Conservation (phyloP, 2,113 vertebrate species). For the Pygoscelis adeliae region DNA sequence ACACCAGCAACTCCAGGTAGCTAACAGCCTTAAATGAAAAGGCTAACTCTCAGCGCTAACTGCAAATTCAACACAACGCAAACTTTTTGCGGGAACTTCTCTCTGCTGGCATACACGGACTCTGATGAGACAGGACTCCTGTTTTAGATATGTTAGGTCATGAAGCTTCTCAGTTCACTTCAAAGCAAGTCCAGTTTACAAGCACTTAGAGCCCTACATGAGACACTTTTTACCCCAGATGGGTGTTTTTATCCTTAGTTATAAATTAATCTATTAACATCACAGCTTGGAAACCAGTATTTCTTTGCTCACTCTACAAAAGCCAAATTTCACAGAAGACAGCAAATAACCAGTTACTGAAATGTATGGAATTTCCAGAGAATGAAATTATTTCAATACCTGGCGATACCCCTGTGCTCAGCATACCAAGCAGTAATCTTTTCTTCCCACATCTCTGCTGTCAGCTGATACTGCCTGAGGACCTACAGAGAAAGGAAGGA, state of each 20-base stretch:
- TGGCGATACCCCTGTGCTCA: conserved; percentile 90
- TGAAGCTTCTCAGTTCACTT: not conserved
- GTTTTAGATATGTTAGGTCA: not conserved
- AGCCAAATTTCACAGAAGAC: not conserved
- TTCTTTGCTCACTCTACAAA: not conserved
- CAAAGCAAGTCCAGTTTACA: not conserved
- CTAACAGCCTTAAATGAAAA: not conserved
- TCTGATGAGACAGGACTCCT: not conserved
- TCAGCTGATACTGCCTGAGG: conserved; percentile 94
- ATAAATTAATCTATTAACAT: not conserved
- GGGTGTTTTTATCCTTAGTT: not conserved
- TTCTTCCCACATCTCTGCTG: conserved; percentile 94
- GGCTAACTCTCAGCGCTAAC: not conserved
- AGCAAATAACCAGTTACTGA: not conserved
- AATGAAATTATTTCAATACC: conserved; percentile 68
- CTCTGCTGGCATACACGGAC: not conserved
- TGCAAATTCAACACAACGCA: not conserved
- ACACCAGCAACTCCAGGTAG: not conserved
- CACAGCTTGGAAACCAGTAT: not conserved
- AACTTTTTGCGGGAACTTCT: not conserved
- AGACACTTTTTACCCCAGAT: not conserved
- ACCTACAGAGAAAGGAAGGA: conserved; percentile 74
- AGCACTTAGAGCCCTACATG: not conserved
- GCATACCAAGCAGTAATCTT: conserved; percentile 94
- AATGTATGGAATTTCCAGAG: not conserved